Evolutionary conservation across 2,888 invertebrate species (phyloP), one percentile per base, ranked within the genome.

Genomic region (Caenorhabditis imperialis): DNA sequence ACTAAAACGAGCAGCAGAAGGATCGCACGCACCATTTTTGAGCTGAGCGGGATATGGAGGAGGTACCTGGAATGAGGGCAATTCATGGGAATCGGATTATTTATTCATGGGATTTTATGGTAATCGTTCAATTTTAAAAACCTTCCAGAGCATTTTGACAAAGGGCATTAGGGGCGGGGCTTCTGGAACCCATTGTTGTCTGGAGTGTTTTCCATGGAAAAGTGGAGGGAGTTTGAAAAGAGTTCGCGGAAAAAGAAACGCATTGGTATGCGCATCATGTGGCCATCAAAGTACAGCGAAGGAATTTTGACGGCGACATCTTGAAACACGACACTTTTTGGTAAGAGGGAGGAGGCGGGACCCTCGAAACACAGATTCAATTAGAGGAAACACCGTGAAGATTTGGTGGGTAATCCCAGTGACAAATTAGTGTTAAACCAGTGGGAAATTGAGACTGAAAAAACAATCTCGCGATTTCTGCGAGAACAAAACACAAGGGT

Each of bases 11-110:
- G 57, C 18, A 67, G 40, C 18, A 67, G 23, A 1, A 67, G 40
- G 44, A 67, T 37, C 40, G 67, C 37, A 51, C 67, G 67, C 7
- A 57, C 51, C 67, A 67, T 67, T 48, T 67, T 67, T 30, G 25
- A 44, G 40, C n/a, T 40, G 50, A 35, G 30, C 14, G 57, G 42
- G 48, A 57, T 44, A 42, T 47, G 67, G 51, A 57, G 57, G 45
- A 67, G 67, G 50, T 51, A 57, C 51, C 67, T 67, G 27, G 23
- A 65, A 47, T 3, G 16, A 12, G 25, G 45, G 45, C 42, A 25
- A 45, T 45, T 61, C 30, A 20, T 48, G 5, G 20, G 6, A 27
- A 40, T 48, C 40, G 25, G 14, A 22, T 25, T 44, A 23, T 23
- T 45, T 62, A 62, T 51, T 51, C 54, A 63, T 63, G 18, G 62